A percentile compares a stretch with the other conserved stretches of the same genome.
Evolutionary conservation across 2,113 vertebrate genomes (phyloP).

Genomic region (mouse (Mus musculus)): GRCm39 chr2:75648501-75649000

Average conservation of each 20-base stretch:
- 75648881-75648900: background rate
- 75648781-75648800: slow-evolving; percentile 11
- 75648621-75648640: background rate
- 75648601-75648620: background rate
- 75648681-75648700: background rate
- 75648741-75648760: background rate
- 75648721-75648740: background rate
- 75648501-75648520: slow-evolving; percentile 25
- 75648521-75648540: background rate
- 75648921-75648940: slow-evolving; percentile 22
- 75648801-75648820: slow-evolving; percentile 7
- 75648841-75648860: background rate
- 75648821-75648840: background rate
- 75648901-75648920: background rate
- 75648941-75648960: slow-evolving; percentile 9
- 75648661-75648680: background rate
- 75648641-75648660: background rate
- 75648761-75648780: slow-evolving; percentile 5
- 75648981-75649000: background rate
- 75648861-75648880: background rate
- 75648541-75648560: slow-evolving; percentile 2
- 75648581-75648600: slow-evolving; percentile 14
- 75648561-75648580: slow-evolving; percentile 9
- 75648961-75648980: background rate
- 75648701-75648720: background rate